Evolutionary conservation across 2,797 vertebrate species (phyloP), one percentile per base, ranked within the genome.

Genomic region (Macrochelys suwanniensis): DNA sequence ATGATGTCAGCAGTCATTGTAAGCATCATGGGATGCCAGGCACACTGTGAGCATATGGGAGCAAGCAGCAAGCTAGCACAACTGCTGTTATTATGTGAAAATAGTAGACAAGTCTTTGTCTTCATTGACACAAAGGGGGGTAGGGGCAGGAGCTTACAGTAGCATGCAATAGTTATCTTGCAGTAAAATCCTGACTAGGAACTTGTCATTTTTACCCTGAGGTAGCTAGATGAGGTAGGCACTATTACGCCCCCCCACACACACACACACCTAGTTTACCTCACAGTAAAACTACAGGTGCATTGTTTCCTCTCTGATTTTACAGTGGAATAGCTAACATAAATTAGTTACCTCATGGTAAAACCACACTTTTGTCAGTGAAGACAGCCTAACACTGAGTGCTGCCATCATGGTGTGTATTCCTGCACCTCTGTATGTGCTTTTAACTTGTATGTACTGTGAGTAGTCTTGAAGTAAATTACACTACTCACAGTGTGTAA

Each of bases 11-110:
- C 68, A 90, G 26, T 4, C 53, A 86, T 77, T 49, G 45, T 31
- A 49, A 77, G 23, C 45, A 77, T 76, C 42, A 9, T 77, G 74
- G 88, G 59, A 83, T 80, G 85, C 49, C 83, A 90, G 83, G 56
- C 92, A 71, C 21, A 77, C 37, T 90, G 87, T 65, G 31, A 77
- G 92, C 47, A 28, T 12, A 9, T 4, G 33, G 65, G 84, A 68
- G 68, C 79, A 49, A 85, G 11, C 5, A 76, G 76, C 21, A 9
- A 9, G 7, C 37, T 74, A 68, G 65, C 53, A 84, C 94, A 87
- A n/a, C 13, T 23, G 37, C 68, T 42, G 13, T 90, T 42, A 51
- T 91, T 12, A 80, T 91, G 21, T 16, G 33, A 90, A 90, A 95
- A 85, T 89, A 71, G 33, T n/a, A n/a, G n/a, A 71, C 17, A n/a